A percentile compares a stretch with the other conserved stretches of the same genome.
phyloP scores from a whole-genome alignment of 2,113 vertebrate species.

The Panthera leo region DNA sequence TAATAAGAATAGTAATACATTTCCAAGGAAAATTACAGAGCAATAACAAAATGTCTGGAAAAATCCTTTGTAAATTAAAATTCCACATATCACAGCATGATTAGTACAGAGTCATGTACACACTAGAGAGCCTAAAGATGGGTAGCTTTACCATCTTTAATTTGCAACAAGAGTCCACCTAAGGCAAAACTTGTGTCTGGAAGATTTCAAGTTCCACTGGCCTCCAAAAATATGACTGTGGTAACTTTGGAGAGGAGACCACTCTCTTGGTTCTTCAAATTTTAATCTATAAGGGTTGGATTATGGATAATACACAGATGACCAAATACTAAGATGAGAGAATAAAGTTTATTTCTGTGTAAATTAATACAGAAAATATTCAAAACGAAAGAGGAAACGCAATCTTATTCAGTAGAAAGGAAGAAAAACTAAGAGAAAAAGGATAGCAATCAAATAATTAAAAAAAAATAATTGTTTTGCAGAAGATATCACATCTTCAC shows the following conservation, averaged over 20 bases:
- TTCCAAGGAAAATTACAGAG: background rate
- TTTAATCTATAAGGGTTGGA: background rate
- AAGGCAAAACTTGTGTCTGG: background rate
- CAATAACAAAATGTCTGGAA: background rate
- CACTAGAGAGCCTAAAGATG: background rate
- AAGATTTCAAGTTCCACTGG: background rate
- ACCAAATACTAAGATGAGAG: background rate
- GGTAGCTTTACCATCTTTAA: background rate
- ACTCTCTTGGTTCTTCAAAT: background rate
- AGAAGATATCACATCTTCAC: background rate
- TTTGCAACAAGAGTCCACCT: background rate
- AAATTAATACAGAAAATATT: background rate
- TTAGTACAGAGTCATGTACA: background rate
- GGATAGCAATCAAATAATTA: background rate
- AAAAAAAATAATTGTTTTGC: background rate
- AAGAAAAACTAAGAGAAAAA: background rate
- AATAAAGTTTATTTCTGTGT: background rate
- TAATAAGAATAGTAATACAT: background rate
- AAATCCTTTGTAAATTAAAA: background rate
- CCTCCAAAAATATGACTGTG: background rate
- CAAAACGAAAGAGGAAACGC: background rate
- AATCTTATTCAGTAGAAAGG: background rate
- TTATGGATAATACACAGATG: background rate
- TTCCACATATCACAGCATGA: background rate
- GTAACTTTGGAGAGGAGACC: background rate